Evolutionary conservation across 2,797 vertebrate species (phyloP), one percentile per base, ranked within the genome.

Genomic region (Chelmon rostratus): DNA sequence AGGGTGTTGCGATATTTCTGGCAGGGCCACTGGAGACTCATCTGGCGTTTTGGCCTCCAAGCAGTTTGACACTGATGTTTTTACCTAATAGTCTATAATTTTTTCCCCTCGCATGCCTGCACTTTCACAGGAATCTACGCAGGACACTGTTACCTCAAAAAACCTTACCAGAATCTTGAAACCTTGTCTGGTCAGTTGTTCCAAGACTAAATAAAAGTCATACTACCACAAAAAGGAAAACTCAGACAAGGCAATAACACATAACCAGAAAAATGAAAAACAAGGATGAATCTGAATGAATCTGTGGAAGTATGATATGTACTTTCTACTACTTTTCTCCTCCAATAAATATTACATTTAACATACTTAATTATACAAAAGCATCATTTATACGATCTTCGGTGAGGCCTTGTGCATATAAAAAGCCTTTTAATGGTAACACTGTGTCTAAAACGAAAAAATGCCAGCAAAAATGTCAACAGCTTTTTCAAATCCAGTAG

Each of bases 1-100:
- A 78, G 78, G 70, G 80, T 81, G 90, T 82, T 85, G 70, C n/a
- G 74, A 83, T 86, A 79, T 89, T 88, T 92, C 81, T 92, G 90
- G 88, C 90, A 80, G 78, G 37, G 62, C 72, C 19, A 28, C 72
- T 84, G 87, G 85, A 89, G 76, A 85, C 86, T 87, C 84, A 91
- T 92, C 88, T 91, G 85, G 75, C 9, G 21, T 69, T 82, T 85
- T 90, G 88, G 84, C 84, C 58, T 80, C 64, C 28, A 28, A 91
- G 68, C 77, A 84, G 74, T 81, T 81, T 64, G 67, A 81, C 68
- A 65, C 76, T 83, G 79, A 74, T 79, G 82, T 81, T 89, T 86
- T 88, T 64, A 77, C 68, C 79, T 88, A 84, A 87, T 89, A 86
- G 71, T 64, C 72, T 71, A 75, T 79, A 61, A 82, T 77, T 86